Evolutionary conservation across 2,888 invertebrate species (phyloP), one percentile per base, ranked within the genome.

Genomic region (Drosophila mercatorum): DNA sequence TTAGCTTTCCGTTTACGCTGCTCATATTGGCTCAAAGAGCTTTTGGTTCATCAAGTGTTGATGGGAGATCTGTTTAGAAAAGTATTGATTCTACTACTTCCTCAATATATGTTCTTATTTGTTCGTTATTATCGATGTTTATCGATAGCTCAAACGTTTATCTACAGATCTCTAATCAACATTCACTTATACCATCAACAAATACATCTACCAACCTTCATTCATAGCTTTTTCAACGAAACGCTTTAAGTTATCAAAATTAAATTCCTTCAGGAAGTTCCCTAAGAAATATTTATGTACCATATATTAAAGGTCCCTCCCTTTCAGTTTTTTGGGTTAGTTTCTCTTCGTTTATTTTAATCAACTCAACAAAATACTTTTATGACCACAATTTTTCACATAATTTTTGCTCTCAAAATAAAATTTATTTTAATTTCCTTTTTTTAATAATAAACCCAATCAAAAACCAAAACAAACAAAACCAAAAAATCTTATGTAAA

Each of bases 1-100:
- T 91, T 89, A 72, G 79, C 89, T 88, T 81, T 90, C 55, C 62
- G 83, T 85, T 88, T 34, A 75, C 81, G 84, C 88, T 67, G 66
- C 36, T 78, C 68, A 72, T 51, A 14, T 34, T 5, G 22, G 55
- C 52, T 34, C 52, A 22, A 51, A 49, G 65, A 60, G 68, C 59
- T 53, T 66, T 55, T 46, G 8, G 14, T n/a, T 46, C 12, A 22
- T 8, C 3, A 57, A 40, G 11, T 58, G 60, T 49, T 61, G 58
- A 53, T 49, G 26, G 49, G 56, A 66, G 69, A 53, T 51, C 51
- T 14, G 28, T 28, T 28, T 28, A 28, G 5, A 28, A 28, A 5
- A 28, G 4, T 28, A 28, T 3, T 28, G 28, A 28, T 28, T 28
- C 28, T 28, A 5, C 3, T 28, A 28, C 28, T 28, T 28, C 28